Conservation (phyloP, 2,888 invertebrate genomes). For the Sphaerophoria rueppellii region DNA sequence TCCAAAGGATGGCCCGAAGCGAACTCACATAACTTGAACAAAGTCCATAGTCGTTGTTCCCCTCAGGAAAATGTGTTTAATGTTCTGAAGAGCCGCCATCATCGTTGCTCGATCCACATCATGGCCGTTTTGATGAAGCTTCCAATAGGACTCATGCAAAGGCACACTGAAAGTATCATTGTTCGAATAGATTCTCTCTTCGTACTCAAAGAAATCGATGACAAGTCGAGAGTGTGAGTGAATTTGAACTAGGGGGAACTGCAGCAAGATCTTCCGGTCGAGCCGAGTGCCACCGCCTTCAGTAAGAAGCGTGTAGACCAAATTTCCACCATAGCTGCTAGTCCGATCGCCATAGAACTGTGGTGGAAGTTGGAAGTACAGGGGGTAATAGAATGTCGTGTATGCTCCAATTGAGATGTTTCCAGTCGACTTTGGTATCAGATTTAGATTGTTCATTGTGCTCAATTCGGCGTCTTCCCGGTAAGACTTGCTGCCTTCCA, state of each 20-base stretch:
- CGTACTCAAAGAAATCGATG: constrained; percentile 87
- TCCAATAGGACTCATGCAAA: constrained; percentile 92
- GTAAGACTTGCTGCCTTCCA: constrained; percentile 79
- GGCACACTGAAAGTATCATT: constrained; percentile 84
- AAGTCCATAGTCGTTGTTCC: constrained; percentile 87
- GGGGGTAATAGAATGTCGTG: constrained; percentile 79
- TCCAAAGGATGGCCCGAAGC: neutral
- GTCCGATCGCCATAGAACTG: constrained; percentile 93
- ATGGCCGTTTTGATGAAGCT: constrained; percentile 81
- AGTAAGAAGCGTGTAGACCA: constrained; percentile 90
- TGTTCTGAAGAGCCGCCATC: constrained; percentile 95
- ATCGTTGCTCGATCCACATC: constrained; percentile 89
- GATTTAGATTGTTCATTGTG: constrained; percentile 84
- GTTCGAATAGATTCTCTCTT: constrained; percentile 80
- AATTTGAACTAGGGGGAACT: constrained; percentile 91
- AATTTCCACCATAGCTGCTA: constrained; percentile 94
- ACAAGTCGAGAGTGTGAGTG: constrained; percentile 89
- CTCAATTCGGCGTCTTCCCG: constrained; percentile 83
- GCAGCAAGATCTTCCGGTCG: constrained; percentile 84
- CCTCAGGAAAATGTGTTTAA: constrained; percentile 90
- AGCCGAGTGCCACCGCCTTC: constrained; percentile 85
- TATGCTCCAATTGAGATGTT: constrained; percentile 82
- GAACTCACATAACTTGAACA: constrained; percentile 84
- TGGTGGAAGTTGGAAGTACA: constrained; percentile 85
- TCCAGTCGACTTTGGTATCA: constrained; percentile 85